phyloP scores from a whole-genome alignment of 2,113 vertebrate genomes.

The Brachionichthys hirsutus region DNA sequence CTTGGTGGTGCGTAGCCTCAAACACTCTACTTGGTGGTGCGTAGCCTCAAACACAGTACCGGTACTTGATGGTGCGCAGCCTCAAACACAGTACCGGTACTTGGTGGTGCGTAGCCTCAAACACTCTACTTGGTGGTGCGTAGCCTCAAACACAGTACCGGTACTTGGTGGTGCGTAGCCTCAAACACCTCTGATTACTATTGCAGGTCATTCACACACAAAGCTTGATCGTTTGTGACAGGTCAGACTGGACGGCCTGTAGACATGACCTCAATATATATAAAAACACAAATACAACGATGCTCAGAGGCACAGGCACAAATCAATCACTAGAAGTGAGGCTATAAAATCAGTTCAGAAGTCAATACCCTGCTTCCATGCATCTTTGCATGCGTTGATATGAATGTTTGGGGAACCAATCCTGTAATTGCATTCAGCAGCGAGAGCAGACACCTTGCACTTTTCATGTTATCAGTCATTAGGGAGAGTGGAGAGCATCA shows the following conservation, averaged over 20 bases:
- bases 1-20: too few species aligned
- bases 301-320: too few species aligned
- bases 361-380: background rate
- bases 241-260: background rate
- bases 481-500: slow-evolving; percentile 54
- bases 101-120: too few species aligned
- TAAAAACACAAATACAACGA: background rate
- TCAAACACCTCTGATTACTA: slow-evolving; percentile 14
- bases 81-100: too few species aligned
- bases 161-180: too few species aligned
- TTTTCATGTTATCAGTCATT: slow-evolving; percentile 64
- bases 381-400: background rate
- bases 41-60: too few species aligned
- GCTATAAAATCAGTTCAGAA: background rate
- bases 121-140: too few species aligned
- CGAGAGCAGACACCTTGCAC: slow-evolving; percentile 55
- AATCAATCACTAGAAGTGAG: too few species aligned
- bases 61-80: too few species aligned
- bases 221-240: background rate
- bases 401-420: slow-evolving; percentile 29
- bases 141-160: too few species aligned
- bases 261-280: background rate
- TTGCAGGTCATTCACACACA: slow-evolving; percentile 2
- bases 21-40: too few species aligned
- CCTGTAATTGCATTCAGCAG: slow-evolving; percentile 57